A percentile compares a stretch with the other conserved stretches of the same genome.
Conservation (phyloP, 2,888 invertebrate species). For the Endomychus coccineus region DNA sequence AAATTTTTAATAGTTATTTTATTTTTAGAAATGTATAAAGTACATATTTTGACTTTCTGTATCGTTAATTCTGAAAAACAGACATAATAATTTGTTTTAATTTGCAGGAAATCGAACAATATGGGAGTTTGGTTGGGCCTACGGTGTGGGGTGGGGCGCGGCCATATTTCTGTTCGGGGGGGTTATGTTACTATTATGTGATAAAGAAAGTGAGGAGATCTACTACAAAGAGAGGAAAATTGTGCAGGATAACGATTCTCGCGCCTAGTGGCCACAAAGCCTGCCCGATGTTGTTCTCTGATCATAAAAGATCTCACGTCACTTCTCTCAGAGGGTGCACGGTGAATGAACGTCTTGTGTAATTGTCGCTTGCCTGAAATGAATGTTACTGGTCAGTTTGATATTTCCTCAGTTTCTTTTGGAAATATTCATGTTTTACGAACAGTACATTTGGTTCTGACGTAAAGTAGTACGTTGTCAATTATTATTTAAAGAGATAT, state of each 20-base stretch:
- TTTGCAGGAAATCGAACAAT: conserved; percentile 73
- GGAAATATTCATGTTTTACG: too few relatives aligned
- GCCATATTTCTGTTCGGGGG: conserved; percentile 94
- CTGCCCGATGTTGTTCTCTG: conserved; percentile 64
- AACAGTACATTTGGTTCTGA: too few relatives aligned
- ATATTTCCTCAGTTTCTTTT: too few relatives aligned
- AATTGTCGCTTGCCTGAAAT: conserved; percentile 18
- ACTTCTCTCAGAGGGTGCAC: conserved; percentile 36
- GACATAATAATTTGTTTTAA: conserved; percentile 11
- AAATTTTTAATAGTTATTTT: too few relatives aligned
- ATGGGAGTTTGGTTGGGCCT: conserved; percentile 99
- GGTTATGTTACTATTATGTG: conserved; percentile 86
- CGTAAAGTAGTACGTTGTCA: too few relatives aligned
- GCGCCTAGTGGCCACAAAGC: conserved; percentile 62
- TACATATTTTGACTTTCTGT: too few relatives aligned
- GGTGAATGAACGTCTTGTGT: conserved; percentile 33
- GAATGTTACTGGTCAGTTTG: too few relatives aligned
- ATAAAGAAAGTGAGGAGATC: conserved; percentile 97
- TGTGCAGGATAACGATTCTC: conserved; percentile 52
- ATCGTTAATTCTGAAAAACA: too few relatives aligned
- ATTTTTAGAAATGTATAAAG: too few relatives aligned
- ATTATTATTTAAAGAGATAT: too few relatives aligned
- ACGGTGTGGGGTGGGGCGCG: conserved; percentile 96
- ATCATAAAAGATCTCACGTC: conserved; percentile 37
- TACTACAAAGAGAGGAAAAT: conserved; percentile 97